Evolutionary conservation across 1,140 invertebrate genomes (phyloP).

Genomic region (Leptopilina clavipes): DNA sequence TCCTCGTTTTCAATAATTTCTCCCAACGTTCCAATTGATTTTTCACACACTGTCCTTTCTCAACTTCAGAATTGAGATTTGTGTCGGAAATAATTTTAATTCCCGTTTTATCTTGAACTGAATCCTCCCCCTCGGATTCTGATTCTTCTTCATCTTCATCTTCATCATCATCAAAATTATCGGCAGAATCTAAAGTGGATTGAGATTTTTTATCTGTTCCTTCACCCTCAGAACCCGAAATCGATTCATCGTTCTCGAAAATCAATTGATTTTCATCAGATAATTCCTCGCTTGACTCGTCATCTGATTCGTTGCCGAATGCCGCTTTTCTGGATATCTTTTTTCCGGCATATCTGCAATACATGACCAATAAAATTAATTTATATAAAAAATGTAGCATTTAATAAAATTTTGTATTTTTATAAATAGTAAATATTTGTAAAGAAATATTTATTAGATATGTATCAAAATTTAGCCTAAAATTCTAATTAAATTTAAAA

Average conservation of each 20-base stretch:
- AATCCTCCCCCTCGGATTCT: slow-evolving; percentile 57
- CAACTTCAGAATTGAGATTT: slow-evolving; percentile 79
- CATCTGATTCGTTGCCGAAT: slow-evolving; percentile 50
- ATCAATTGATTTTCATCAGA: slow-evolving; percentile 62
- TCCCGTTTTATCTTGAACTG: slow-evolving; percentile 68
- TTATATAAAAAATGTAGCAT: background rate
- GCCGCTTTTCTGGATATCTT: slow-evolving; percentile 77
- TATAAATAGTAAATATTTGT: too few relatives aligned
- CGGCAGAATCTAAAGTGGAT: slow-evolving; percentile 48
- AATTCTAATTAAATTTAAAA: too few relatives aligned
- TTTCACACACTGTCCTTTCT: slow-evolving; percentile 85
- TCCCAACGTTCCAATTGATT: slow-evolving; percentile 89
- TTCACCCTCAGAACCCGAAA: slow-evolving; percentile 50
- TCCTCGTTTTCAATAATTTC: slow-evolving; percentile 86
- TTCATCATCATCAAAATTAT: slow-evolving; percentile 44
- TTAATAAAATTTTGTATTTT: background rate
- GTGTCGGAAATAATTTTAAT: slow-evolving; percentile 77
- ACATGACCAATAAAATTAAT: slow-evolving; percentile 26
- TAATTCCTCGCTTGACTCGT: slow-evolving; percentile 48
- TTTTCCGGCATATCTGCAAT: slow-evolving; percentile 81
- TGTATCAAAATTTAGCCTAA: too few relatives aligned
- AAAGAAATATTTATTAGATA: too few relatives aligned
- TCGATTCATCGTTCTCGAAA: slow-evolving; percentile 48
- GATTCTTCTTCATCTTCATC: slow-evolving; percentile 46
- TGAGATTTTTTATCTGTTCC: slow-evolving; percentile 58